Base-by-base conservation (phyloP, 2,888 invertebrate genomes). In the Caenorhabditis afra region DNA sequence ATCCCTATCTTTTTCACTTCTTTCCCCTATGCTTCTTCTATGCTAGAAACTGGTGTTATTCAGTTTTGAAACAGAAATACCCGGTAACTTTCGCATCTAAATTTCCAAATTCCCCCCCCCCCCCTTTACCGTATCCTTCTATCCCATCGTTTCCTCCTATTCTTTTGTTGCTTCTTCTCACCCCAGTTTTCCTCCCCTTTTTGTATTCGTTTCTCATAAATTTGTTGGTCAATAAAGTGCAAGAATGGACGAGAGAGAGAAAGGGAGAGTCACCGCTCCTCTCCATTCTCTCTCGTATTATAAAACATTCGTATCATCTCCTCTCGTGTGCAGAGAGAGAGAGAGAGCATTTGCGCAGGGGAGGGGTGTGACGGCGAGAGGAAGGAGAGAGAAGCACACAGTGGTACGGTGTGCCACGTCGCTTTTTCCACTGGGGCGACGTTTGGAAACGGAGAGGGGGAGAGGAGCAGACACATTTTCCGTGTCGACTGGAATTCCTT, bases 321-420 rank as follows among this genome's bases (percentile, higher is more conserved):
- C 29, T 3, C 29, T 29, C 29, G 29, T 5, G 29, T n/a, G n/a
- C n/a, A 29, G 29, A 29, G 29, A 29, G 29, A 29, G 29, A 29
- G 29, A 29, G 73, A 64, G 62, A 64, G 73, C 73, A 73, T 44
- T 41, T 50, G 64, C 61, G 39, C 29, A 68, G 18, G 23, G 20
- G 37, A 37, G 53, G 45, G 45, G 11, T 4, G 18, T 50, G 53
- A 45, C 44, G 45, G 1, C 37, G 18, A 39, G 23, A 16, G 20
- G 35, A 29, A 29, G n/a, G 39, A 16, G 39, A 22, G 41, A 45
- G 47, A 39, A n/a, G 59, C 23, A 57, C 29, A 23, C 62, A 44
- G 64, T 64, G 73, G 73, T 71, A 64, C 73, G 58, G 73, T 73
- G 55, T 29, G 71, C 71, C 71, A 71, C 71, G 71, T 71, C 71